Conservation (phyloP, 2,113 vertebrate species). For the Plecotus auritus region DNA sequence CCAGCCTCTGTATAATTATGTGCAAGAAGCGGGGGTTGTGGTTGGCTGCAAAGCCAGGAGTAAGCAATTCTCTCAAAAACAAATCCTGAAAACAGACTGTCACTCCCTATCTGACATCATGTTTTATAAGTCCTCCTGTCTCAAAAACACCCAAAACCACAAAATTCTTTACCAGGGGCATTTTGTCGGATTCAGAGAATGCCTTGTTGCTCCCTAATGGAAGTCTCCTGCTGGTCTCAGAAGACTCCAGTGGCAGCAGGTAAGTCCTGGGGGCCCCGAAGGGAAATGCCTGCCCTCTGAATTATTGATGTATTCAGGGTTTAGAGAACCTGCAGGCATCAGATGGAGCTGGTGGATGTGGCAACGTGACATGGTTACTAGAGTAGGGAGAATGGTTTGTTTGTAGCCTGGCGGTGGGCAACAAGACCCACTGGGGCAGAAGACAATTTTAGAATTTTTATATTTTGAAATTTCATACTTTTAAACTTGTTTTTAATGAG, state of each 20-base stretch:
- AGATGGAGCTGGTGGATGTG: not conserved
- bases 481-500: not conserved
- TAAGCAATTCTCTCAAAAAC: not conserved
- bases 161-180: not conserved
- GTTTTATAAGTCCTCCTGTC: not conserved
- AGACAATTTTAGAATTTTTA: not conserved
- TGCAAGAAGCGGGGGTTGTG: not conserved
- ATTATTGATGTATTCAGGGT: not conserved
- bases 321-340: not conserved
- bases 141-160: not conserved
- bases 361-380: not conserved
- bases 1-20: not conserved
- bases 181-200: not conserved
- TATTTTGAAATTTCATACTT: not conserved
- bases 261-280: not conserved
- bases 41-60: not conserved
- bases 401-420: too few relatives aligned
- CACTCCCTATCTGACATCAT: not conserved
- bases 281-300: not conserved
- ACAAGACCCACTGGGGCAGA: not conserved
- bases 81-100: not conserved
- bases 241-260: not conserved
- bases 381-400: not conserved
- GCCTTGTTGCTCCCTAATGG: too few relatives aligned
- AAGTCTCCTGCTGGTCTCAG: not conserved